Evolutionary conservation across 2,113 vertebrate genomes (phyloP).

Genomic region (Circaetus cinerascens): DNA sequence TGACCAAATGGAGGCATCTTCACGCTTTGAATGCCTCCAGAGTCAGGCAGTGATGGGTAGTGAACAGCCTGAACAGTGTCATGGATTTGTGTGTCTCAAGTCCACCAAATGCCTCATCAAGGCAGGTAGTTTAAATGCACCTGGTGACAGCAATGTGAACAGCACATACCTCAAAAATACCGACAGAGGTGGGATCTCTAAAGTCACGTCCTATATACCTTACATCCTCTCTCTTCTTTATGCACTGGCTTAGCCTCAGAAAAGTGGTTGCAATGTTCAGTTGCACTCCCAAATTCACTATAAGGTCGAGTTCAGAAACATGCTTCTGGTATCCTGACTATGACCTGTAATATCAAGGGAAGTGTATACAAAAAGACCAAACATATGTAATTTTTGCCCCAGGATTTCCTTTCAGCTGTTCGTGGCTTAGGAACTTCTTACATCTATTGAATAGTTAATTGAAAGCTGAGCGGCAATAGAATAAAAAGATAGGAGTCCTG

Average conservation of each 20-base stretch:
- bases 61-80: neutral
- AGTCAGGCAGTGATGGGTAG: neutral
- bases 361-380: neutral
- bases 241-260: neutral
- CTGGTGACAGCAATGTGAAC: neutral
- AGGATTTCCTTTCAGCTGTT: neutral
- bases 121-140: neutral
- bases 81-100: neutral
- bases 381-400: fast-evolving
- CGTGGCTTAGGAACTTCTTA: neutral
- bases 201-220: neutral
- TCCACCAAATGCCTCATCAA: neutral
- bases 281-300: neutral
- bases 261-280: neutral
- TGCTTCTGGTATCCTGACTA: neutral
- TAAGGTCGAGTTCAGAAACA: neutral
- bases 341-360: neutral
- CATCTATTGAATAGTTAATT: neutral
- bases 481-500: neutral
- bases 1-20: neutral
- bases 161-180: neutral
- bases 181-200: neutral
- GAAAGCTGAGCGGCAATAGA: neutral
- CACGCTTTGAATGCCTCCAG: neutral
- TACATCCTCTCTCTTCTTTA: fast-evolving